These are phyloP conservation scores for Gila orcuttii DNA, from an alignment of 2,113 vertebrate species.

Conservation along the genomic window DNA sequence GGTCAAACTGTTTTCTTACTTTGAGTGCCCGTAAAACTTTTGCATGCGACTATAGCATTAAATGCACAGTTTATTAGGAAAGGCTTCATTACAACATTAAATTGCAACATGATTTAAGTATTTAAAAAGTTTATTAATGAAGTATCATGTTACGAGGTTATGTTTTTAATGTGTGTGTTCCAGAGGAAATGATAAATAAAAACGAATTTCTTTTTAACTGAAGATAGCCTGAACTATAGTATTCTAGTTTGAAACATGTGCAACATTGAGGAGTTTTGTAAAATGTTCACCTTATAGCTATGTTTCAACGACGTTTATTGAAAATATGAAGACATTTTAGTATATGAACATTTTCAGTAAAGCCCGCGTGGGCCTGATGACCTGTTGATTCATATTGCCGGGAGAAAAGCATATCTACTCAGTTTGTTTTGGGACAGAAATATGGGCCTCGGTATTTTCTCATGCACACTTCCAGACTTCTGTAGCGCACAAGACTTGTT, in stretches of 20 bases:
- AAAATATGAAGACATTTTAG: neutral
- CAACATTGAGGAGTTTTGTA: neutral
- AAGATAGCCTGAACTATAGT: neutral
- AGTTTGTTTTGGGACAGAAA: neutral
- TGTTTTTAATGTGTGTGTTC: neutral
- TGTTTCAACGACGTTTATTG: neutral
- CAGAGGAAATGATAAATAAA: neutral
- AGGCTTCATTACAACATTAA: neutral
- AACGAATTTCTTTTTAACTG: neutral
- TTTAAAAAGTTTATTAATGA: neutral
- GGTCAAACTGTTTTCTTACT: neutral
- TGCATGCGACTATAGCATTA: neutral
- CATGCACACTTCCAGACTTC: neutral
- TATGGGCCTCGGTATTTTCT: neutral
- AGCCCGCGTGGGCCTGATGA: neutral
- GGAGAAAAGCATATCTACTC: neutral
- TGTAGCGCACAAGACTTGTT: neutral
- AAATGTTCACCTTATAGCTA: neutral
- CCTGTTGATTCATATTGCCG: conserved; percentile 1
- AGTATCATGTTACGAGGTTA: neutral
- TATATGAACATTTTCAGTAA: neutral
- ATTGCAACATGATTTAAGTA: too few relatives aligned
- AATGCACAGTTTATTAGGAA: neutral
- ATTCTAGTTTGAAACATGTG: neutral
- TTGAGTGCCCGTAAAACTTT: neutral